Percentiles rank a stretch among this genome's conserved stretches.
These are phyloP conservation scores for Ianthella basta DNA, from an alignment of 37 sponge, comb jelly and placozoan species.

Conservation along the genomic window DNA sequence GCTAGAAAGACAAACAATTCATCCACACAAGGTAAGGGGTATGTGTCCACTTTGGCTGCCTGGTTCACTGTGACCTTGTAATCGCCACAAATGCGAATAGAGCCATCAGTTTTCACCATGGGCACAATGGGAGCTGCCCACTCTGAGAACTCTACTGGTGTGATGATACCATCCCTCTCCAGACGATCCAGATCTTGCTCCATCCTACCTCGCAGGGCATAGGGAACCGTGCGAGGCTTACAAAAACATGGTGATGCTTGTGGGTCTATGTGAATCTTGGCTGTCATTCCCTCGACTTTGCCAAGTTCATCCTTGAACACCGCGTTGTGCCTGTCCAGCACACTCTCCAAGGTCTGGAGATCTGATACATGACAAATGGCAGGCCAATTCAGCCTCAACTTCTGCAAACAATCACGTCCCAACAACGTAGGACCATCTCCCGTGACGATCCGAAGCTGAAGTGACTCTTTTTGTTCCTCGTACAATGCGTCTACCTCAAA, in stretches of 20 bases:
- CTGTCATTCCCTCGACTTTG: neutral
- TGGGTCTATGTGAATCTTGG: conserved; percentile 8
- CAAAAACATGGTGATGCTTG: conserved; percentile 16
- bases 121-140: conserved; percentile 15
- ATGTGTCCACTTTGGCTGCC: neutral
- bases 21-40: neutral
- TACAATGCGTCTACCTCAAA: too few species aligned
- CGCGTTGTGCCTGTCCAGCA: neutral
- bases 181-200: neutral
- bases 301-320: neutral
- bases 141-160: neutral
- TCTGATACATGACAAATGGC: too few species aligned
- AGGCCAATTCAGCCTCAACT: too few species aligned
- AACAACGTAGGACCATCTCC: too few species aligned
- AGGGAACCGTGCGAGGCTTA: conserved; percentile 9
- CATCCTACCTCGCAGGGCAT: neutral
- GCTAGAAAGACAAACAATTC: neutral
- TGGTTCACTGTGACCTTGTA: conserved; percentile 2
- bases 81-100: neutral
- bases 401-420: too few species aligned
- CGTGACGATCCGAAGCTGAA: too few species aligned
- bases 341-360: too few species aligned
- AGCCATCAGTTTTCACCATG: neutral
- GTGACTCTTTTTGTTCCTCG: too few species aligned
- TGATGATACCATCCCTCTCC: neutral